Evolutionary conservation across 2,113 vertebrate species (phyloP), one percentile per base, ranked within the genome.

Genomic region (Limnothrissa miodon): DNA sequence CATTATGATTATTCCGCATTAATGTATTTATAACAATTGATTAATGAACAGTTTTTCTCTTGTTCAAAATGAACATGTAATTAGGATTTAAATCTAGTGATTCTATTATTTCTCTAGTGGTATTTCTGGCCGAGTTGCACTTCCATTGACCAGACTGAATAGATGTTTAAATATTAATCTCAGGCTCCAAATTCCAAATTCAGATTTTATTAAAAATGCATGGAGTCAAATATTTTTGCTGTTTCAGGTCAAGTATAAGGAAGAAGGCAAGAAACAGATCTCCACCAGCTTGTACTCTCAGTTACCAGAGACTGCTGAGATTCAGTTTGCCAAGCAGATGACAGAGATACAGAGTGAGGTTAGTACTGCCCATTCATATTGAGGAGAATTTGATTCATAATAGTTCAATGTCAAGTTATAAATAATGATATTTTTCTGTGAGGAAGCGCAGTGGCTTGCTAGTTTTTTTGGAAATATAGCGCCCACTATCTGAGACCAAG

Each of bases 211-310:
- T 39, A 74, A 74, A 74, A 36, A 74, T 33, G 39, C 39, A 45
- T 82, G 80, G 15, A 23, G 25, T 83, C 45, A n/a, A 29, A 46
- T 46, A 21, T 46, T 1, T 15, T 9, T 80, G 78, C 2, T 45
- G 48, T 59, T 44, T 83, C 81, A 90, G 89, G 44, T 80, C 45
- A 87, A 83, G 44, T 90, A 90, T 45, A 85, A 82, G 74, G 84
- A 81, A 42, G 86, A 82, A 0, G 80, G 89, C 6, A 88, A 80
- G 84, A 87, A 86, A 74, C 85, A 87, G 56, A 56, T 80, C 6
- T 80, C 81, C 3, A 46, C n/a, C 4, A 85, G 83, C 53, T 45
- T 89, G 1, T 89, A 85, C 51, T 86, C 87, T 25, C 81, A 74
- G 46, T 78, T 89, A 4, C 83, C 89, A 2, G 87, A 88, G 56